These are phyloP conservation scores for Trachymyrmex cornetzi DNA, from an alignment of 1,140 invertebrate species.

Conservation along the genomic window DNA sequence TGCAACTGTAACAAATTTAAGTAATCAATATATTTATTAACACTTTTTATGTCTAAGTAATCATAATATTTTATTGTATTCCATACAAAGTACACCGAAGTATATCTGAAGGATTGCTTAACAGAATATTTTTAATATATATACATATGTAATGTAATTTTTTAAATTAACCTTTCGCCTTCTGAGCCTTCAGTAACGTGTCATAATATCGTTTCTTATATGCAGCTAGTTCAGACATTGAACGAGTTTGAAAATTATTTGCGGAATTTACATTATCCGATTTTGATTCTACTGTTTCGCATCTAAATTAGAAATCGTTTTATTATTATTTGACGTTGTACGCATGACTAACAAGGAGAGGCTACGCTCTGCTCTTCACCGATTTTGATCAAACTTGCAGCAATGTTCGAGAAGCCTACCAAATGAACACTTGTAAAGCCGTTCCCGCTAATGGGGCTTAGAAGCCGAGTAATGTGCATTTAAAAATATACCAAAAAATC, in stretches of 20 bases:
- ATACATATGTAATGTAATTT: slow-evolving; percentile 18
- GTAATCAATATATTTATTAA: slow-evolving; percentile 31
- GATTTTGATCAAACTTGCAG: too few species aligned
- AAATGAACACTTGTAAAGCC: too few species aligned
- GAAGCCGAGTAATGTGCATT: too few species aligned
- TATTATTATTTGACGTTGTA: slow-evolving; percentile 26
- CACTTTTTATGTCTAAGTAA: slow-evolving; percentile 9
- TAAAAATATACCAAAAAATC: too few species aligned
- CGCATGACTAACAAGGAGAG: too few species aligned
- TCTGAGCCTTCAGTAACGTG: slow-evolving; percentile 75
- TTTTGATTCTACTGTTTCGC: not conserved
- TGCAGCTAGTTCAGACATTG: slow-evolving; percentile 64
- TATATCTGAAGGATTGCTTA: slow-evolving; percentile 10
- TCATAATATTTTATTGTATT: not conserved
- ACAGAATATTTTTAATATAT: not conserved
- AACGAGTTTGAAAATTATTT: slow-evolving; percentile 38
- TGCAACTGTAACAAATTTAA: slow-evolving; percentile 74
- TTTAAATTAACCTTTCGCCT: slow-evolving; percentile 76
- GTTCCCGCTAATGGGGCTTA: too few species aligned
- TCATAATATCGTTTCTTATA: slow-evolving; percentile 80
- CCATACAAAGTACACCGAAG: slow-evolving; percentile 10
- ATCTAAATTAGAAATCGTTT: slow-evolving; percentile 32
- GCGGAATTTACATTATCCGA: not conserved
- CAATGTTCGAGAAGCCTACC: too few species aligned
- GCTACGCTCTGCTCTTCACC: too few species aligned